Conservation (phyloP, 2,888 invertebrate species). For the Clitarchus hookeri region DNA sequence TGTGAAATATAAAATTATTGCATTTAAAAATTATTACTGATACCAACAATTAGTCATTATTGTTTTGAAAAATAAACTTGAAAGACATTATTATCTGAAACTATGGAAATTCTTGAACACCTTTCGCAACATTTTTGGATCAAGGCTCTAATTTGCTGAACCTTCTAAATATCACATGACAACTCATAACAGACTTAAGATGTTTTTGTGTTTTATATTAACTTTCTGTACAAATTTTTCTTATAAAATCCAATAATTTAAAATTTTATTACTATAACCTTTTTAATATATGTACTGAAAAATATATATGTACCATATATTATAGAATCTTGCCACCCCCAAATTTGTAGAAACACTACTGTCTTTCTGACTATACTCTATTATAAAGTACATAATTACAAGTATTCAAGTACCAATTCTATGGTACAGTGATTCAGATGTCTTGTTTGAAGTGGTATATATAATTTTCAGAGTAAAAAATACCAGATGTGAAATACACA, state of each 20-base stretch:
- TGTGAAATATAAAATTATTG: neutral
- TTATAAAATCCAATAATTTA: conserved; percentile 15
- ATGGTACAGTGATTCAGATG: neutral
- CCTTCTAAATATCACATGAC: conserved; percentile 19
- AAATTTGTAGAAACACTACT: conserved; percentile 17
- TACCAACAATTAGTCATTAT: neutral
- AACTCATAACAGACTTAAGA: neutral
- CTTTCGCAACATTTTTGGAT: neutral
- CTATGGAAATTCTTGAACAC: neutral
- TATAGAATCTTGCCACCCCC: conserved; percentile 6
- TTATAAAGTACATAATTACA: conserved; percentile 3
- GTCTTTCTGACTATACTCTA: neutral
- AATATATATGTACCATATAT: conserved; percentile 19
- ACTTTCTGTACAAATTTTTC: conserved; percentile 20
- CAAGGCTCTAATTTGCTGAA: neutral
- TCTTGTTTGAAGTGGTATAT: conserved; percentile 11
- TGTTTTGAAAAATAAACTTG: neutral
- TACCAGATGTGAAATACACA: too few species aligned
- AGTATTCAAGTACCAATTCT: neutral
- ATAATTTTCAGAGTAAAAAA: neutral
- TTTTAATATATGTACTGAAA: conserved; percentile 25
- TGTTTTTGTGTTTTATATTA: neutral
- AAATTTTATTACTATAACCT: conserved; percentile 16
- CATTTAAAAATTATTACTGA: neutral
- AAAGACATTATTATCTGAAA: neutral